Base-by-base conservation (phyloP, 2,888 invertebrate genomes). In the Oscheius sp. region DNA sequence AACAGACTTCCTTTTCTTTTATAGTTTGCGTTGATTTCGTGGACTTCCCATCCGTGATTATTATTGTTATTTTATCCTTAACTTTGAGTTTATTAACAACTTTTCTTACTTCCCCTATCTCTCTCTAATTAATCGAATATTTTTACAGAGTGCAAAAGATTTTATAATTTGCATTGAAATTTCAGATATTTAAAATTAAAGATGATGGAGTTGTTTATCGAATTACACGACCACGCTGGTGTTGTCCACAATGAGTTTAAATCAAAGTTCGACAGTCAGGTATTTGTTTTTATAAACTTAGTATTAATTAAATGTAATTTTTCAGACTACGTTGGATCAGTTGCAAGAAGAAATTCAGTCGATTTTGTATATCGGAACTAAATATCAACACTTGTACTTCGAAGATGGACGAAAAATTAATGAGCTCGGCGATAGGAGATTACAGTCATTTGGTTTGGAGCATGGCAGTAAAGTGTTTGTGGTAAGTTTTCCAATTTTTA, bases 211-310 rank as follows among this genome's bases (percentile, higher is more conserved):
- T 41, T 65, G 44, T 41, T 65, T 17, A 22, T 65, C 44, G 44
- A 65, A 26, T 56, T 65, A 22, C 65, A 3, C 14, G 65, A 65
- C 45, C 26, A 56, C 20, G 56, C 44, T 28, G 65, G 20, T 38
- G 65, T 36, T 65, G 20, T 65, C 8, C 65, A 65, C 45, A 17
- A 44, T n/a, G 28, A 65, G 22, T 65, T 65, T 54, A 0, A 12
- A n/a, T 65, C 8, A 6, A 36, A 56, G 38, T 65, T 65, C 17
- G 38, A 28, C 65, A 65, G 14, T 1, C 1, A 65, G 65, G 65
- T 65, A 65, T 14, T 9, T 22, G 51, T 64, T 64, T 38, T 64
- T 26, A 14, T 56, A 50, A 64, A 64, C 51, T 64, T 54, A 65
- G 17, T 26, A 36, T 20, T 41, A 17, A 56, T 54, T 41, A 36